Conservation (phyloP, 2,113 vertebrate genomes). For the Glaucidium brasilianum region DNA sequence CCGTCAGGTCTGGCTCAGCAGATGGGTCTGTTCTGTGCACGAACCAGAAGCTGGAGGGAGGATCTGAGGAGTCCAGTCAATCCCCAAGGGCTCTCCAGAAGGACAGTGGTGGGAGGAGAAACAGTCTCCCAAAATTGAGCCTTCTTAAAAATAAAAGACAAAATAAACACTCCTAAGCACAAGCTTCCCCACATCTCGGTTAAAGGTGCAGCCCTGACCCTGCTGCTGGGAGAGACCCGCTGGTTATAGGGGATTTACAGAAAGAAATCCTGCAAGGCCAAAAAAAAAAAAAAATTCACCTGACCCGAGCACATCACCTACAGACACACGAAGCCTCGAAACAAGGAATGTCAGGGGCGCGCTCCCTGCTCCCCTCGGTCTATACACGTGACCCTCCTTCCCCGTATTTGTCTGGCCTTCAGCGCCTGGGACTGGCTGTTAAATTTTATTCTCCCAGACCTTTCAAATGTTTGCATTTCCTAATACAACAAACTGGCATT, state of each 20-base stretch:
- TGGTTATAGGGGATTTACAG: rapidly evolving
- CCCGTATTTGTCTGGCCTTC: neutral
- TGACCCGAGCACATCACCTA: neutral
- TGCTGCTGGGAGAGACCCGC: rapidly evolving
- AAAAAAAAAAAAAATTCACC: rapidly evolving
- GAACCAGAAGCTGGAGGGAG: neutral
- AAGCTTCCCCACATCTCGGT: rapidly evolving
- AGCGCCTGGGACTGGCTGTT: neutral
- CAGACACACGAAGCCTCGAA: neutral
- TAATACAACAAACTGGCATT: neutral
- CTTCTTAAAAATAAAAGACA: neutral
- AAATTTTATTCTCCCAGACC: neutral
- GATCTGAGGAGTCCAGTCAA: neutral
- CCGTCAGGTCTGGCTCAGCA: rapidly evolving
- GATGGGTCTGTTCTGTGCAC: neutral
- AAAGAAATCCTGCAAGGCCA: neutral
- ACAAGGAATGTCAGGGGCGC: rapidly evolving
- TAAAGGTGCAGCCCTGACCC: neutral
- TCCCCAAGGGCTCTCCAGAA: neutral
- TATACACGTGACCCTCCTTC: neutral
- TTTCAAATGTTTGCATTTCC: neutral
- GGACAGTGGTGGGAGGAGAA: neutral
- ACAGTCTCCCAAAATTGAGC: neutral
- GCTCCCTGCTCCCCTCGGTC: neutral
- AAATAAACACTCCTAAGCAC: neutral